Conservation (phyloP, 1,140 invertebrate genomes). For the Heliconius nattereri region DNA sequence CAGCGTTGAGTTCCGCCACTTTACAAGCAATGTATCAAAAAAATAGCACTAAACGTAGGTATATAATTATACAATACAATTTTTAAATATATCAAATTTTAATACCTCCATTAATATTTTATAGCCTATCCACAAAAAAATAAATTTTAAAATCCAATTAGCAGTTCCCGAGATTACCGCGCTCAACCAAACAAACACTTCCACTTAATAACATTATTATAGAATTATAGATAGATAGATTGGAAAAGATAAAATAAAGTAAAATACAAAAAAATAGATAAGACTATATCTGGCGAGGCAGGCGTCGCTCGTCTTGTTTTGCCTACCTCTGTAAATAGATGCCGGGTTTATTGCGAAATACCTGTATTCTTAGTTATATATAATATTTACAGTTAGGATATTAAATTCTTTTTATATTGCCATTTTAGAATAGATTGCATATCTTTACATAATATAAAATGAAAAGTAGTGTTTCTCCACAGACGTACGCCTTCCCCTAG, state of each 20-base stretch:
- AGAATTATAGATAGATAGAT: too few relatives aligned
- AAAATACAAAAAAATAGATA: neutral
- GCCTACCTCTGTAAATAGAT: slow-evolving; percentile 22
- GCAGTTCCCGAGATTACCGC: too few relatives aligned
- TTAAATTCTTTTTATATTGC: neutral
- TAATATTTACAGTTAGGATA: neutral
- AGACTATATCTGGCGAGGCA: neutral
- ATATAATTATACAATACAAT: too few relatives aligned
- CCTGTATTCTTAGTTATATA: neutral
- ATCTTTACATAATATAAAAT: neutral
- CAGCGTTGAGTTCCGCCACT: too few relatives aligned
- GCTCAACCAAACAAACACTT: too few relatives aligned
- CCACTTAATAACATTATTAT: too few relatives aligned
- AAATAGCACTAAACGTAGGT: too few relatives aligned
- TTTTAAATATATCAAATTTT: too few relatives aligned
- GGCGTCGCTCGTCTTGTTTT: neutral
- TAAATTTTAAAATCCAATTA: too few relatives aligned
- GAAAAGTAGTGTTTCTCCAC: neutral
- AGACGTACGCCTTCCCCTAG: neutral
- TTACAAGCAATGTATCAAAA: too few relatives aligned
- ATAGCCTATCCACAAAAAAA: too few relatives aligned
- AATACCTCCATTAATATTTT: too few relatives aligned
- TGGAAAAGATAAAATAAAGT: neutral
- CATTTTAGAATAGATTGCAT: neutral
- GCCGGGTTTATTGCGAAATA: slow-evolving; percentile 15